Evolutionary conservation across 2,113 vertebrate genomes (phyloP), one percentile per base, ranked within the genome.

Genomic region (Sylvilagus bachmani): DNA sequence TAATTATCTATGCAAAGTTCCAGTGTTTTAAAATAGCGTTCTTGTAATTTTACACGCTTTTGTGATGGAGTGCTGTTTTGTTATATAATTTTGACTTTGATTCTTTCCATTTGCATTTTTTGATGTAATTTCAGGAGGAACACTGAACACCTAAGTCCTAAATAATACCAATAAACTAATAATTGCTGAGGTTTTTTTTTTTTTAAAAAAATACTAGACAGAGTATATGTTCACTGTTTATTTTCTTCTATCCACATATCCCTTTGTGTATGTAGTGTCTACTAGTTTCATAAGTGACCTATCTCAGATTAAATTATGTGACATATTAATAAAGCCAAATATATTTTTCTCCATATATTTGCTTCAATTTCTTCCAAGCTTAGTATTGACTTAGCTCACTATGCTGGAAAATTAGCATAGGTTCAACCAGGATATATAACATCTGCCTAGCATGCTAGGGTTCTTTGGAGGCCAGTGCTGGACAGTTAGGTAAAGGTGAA

Each of bases 401-500:
- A 31, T 70, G 1, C 25, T 86, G 11, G 69, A 93, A 94, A 90
- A 55, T 86, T 75, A 79, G 49, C 38, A 53, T 21, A 93, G 31
- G 67, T 77, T 91, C 84, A 89, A 17, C 6, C 31, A 86, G 66
- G 24, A 83, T 67, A 44, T 14, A 51, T 9, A 93, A 67, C 49
- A 92, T 19, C 75, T 84, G 49, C 61, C 66, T 73, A 58, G 84
- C 31, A 38, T 31, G 71, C 16, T 73, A 84, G 17, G 1, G 25
- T 80, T 87, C 58, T 58, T 78, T 75, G 49, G 33, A 95, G n/a
- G 70, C 78, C 4, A 66, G 13, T 67, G 55, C 21, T 86, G 62
- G 73, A 16, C 29, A 77, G 25, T 12, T 38, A 58, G n/a, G 86
- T 71, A 91, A 86, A 92, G 66, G 33, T 86, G 36, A 93, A 91